Evolutionary conservation across 2,888 invertebrate genomes (phyloP), one percentile per base, ranked within the genome.

Genomic region (Drosophila pseudotalamancana): DNA sequence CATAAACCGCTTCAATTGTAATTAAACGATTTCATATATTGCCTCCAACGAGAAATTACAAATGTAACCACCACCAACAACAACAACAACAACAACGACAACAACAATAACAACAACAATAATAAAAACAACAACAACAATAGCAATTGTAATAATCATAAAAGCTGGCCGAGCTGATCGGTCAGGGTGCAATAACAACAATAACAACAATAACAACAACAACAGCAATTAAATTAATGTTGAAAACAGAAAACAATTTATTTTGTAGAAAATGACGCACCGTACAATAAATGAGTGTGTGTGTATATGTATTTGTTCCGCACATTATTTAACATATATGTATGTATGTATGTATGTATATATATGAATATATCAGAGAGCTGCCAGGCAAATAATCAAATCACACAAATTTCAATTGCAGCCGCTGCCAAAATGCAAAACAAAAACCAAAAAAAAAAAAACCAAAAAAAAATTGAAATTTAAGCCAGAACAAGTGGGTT

Each of bases 171-270:
- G 42, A 57, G 49, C 25, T 43, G 68, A 63, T 60, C 46, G 62
- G 45, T 31, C 45, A 35, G 54, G 29, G 29, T 61, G 54, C 72
- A 55, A 48, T 75, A 62, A 68, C 51, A 55, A 61, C 51, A 65
- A 60, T 53, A 61, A 57, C 50, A 70, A 66, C 60, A 72, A 48
- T 75, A 62, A 68, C 51, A 55, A 61, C 51, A 65, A 60, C 50
- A 61, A 57, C 50, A 70, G 63, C 60, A 72, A 59, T 82, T 82
- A 85, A 87, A 85, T 82, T 85, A 82, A 82, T 79, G 83, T 55
- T 82, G 86, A 75, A 87, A 75, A 75, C 86, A 62, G 83, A 87
- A 82, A 82, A 78, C 87, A 85, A 87, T 87, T 87, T 79, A 78
- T 79, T 61, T 84, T 86, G 83, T 79, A 66, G 61, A 69, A 80